Evolutionary conservation across 2,797 vertebrate genomes (phyloP).

Genomic region (Craterocephalus amniculus): DNA sequence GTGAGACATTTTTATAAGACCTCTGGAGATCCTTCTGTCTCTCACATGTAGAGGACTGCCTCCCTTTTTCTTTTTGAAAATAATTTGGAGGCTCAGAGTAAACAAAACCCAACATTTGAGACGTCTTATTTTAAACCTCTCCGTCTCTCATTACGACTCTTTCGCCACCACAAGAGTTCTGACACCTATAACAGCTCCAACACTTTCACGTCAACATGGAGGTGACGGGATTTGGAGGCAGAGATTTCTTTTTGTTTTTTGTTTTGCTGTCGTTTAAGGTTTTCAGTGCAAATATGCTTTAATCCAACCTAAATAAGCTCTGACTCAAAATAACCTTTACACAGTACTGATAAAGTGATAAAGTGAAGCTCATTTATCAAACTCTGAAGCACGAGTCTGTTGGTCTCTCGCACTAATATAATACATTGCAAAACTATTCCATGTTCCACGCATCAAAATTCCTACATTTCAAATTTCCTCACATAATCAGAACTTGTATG

Average conservation of each 20-base stretch:
- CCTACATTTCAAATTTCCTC: too few relatives aligned
- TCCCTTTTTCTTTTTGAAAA: slow-evolving; percentile 51
- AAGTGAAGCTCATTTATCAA: background rate
- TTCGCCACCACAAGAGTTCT: slow-evolving; percentile 43
- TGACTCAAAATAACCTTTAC: too few relatives aligned
- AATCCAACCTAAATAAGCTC: too few relatives aligned
- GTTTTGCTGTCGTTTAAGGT: too few relatives aligned
- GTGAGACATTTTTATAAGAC: slow-evolving; percentile 41
- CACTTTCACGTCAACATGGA: slow-evolving; percentile 1
- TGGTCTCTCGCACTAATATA: too few relatives aligned
- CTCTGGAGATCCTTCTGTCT: slow-evolving; percentile 36
- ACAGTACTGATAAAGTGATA: background rate
- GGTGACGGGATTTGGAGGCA: background rate
- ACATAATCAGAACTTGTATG: too few relatives aligned
- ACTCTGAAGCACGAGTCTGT: too few relatives aligned
- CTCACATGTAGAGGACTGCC: slow-evolving; percentile 5
- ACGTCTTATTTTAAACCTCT: slow-evolving; percentile 10
- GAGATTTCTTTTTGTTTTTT: too few relatives aligned
- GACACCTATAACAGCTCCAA: slow-evolving; percentile 44
- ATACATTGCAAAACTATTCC: too few relatives aligned
- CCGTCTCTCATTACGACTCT: slow-evolving; percentile 59
- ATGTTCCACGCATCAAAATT: too few relatives aligned
- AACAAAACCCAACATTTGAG: slow-evolving; percentile 43
- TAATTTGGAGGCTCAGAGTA: slow-evolving; percentile 42
- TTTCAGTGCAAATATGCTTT: too few relatives aligned